phyloP scores from a whole-genome alignment of 1,140 invertebrate species.

The Drosophila mayri region DNA sequence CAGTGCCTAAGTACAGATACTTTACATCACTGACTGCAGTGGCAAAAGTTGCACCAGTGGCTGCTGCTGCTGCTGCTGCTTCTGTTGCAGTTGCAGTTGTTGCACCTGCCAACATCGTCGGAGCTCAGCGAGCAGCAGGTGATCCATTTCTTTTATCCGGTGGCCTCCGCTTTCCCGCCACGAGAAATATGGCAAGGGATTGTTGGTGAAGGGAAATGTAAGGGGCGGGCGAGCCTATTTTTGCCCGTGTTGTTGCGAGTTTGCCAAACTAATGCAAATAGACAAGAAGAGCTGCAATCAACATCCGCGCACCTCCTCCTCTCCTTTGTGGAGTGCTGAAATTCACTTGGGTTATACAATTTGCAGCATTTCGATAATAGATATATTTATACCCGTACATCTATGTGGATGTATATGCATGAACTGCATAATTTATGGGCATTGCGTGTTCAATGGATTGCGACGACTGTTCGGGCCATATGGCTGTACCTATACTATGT shows the following conservation, averaged over 20 bases:
- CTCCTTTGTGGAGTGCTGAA: conserved; percentile 38
- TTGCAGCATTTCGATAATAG: conserved; percentile 78
- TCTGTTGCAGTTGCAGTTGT: conserved; percentile 50
- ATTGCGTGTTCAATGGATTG: conserved; percentile 81
- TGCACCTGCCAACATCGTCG: conserved; percentile 71
- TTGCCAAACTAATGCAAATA: conserved; percentile 79
- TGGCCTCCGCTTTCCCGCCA: conserved; percentile 51
- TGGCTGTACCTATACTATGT: conserved; percentile 50
- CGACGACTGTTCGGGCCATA: conserved; percentile 68
- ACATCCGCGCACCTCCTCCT: background rate
- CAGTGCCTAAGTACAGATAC: background rate
- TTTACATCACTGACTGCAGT: conserved; percentile 16
- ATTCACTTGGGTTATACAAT: conserved; percentile 64
- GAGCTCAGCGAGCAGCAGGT: conserved; percentile 71
- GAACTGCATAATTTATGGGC: conserved; percentile 81
- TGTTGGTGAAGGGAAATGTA: conserved; percentile 33
- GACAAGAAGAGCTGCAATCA: conserved; percentile 67
- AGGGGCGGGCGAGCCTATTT: conserved; percentile 59
- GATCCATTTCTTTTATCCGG: conserved; percentile 84
- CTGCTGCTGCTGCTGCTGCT: conserved; percentile 30
- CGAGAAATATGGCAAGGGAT: conserved; percentile 26
- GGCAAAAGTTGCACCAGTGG: conserved; percentile 17
- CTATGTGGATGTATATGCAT: conserved; percentile 61
- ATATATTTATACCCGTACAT: conserved; percentile 55
- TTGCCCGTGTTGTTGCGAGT: conserved; percentile 46